A percentile compares a stretch with the other conserved stretches of the same genome.
These are phyloP conservation scores for Tiaroga cobitis DNA, from an alignment of 2,797 vertebrate genomes.

Conservation along the genomic window DNA sequence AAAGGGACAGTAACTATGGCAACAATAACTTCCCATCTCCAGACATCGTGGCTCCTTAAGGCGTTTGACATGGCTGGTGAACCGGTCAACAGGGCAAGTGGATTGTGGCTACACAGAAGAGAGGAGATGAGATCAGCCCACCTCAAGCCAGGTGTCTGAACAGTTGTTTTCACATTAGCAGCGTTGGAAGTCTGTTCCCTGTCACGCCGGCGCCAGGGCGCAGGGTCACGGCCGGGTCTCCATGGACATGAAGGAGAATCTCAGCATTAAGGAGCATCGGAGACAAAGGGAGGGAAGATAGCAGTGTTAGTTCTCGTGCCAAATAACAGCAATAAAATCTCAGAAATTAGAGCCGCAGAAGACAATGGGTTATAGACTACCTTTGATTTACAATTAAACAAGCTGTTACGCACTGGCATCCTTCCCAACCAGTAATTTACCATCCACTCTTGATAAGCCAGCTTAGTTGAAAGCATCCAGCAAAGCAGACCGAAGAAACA, in stretches of 20 bases:
- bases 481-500: slow-evolving; percentile 4
- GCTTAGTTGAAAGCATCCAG: slow-evolving; percentile 12
- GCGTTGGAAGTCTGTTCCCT: neutral
- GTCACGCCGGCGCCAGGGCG: neutral
- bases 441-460: slow-evolving; percentile 7
- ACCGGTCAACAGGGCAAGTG: slow-evolving; percentile 42
- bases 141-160: slow-evolving; percentile 43
- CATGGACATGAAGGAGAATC: neutral
- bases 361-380: slow-evolving; percentile 39
- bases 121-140: slow-evolving; percentile 18
- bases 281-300: slow-evolving; percentile 3
- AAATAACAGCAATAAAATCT: slow-evolving; percentile 25
- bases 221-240: slow-evolving; percentile 21
- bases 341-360: slow-evolving; percentile 10
- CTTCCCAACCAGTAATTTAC: slow-evolving; percentile 21
- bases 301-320: neutral
- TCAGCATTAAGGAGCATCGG: neutral
- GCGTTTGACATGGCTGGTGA: slow-evolving; percentile 36
- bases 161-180: slow-evolving; percentile 19
- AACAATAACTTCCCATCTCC: slow-evolving; percentile 9
- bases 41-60: neutral
- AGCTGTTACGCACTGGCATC: slow-evolving; percentile 38
- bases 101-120: slow-evolving; percentile 34
- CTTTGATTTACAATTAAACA: slow-evolving; percentile 49
- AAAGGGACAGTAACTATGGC: slow-evolving; percentile 1